Evolutionary conservation across 2,113 vertebrate species (phyloP).

Genomic region (Charadrius vociferus): DNA sequence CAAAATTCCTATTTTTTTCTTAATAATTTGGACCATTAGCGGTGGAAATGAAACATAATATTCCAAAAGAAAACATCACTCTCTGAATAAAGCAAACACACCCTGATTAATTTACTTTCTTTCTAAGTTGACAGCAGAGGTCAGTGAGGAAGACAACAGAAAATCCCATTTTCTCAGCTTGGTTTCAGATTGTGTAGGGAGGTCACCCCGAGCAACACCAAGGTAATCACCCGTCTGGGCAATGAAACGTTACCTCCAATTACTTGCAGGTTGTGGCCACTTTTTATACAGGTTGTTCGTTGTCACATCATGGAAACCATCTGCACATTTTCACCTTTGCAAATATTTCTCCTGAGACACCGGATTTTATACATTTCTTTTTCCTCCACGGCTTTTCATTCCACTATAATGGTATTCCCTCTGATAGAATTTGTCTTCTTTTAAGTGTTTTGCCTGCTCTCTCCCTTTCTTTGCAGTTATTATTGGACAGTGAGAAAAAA

Average conservation of each 20-base stretch:
- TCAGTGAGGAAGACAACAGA: background rate
- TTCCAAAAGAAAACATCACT: background rate
- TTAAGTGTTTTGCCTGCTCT: background rate
- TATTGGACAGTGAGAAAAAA: background rate
- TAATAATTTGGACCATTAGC: background rate
- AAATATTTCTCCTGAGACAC: background rate
- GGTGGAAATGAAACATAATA: background rate
- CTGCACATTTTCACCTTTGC: background rate
- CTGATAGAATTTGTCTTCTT: background rate
- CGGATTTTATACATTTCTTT: background rate
- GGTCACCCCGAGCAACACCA: background rate
- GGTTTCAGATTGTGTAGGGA: background rate
- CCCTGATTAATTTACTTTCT: background rate
- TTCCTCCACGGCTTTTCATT: background rate
- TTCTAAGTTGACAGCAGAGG: background rate
- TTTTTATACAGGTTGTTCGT: background rate
- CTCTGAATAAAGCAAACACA: background rate
- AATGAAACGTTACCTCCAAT: background rate
- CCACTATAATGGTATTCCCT: background rate
- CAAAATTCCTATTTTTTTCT: background rate
- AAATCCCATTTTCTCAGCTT: conserved; percentile 9
- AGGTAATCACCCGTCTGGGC: conserved; percentile 1
- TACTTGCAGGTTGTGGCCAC: conserved; percentile 18
- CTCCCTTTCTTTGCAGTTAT: background rate
- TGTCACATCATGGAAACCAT: conserved; percentile 22